Conservation (phyloP, 2,113 vertebrate species). For the Perccottus glenii region DNA sequence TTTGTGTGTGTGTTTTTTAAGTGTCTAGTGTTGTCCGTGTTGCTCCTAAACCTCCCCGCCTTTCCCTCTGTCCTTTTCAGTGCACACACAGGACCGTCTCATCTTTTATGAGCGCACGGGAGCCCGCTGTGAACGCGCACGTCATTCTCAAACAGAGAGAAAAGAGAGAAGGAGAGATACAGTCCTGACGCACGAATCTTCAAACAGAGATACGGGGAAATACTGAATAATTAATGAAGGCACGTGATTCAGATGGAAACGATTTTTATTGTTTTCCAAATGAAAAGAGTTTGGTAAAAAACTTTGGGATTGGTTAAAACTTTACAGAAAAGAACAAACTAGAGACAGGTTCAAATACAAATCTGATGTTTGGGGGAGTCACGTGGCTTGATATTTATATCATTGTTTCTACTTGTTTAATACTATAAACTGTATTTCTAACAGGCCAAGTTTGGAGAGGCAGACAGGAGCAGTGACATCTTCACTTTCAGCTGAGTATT, state of each 20-base stretch:
- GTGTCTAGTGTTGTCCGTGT: too few relatives aligned
- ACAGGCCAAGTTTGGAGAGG: too few relatives aligned
- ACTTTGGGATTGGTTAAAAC: background rate
- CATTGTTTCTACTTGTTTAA: too few relatives aligned
- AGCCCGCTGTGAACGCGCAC: slow-evolving; percentile 5
- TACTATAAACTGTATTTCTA: too few relatives aligned
- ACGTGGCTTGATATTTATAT: too few relatives aligned
- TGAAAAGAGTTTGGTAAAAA: background rate
- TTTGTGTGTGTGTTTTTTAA: background rate
- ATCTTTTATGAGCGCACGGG: slow-evolving; percentile 6
- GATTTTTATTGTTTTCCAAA: background rate
- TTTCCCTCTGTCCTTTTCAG: background rate
- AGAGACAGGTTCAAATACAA: background rate
- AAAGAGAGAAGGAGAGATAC: background rate
- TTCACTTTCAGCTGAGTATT: too few relatives aligned
- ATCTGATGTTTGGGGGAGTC: too few relatives aligned
- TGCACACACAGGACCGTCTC: background rate
- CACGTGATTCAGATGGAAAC: background rate
- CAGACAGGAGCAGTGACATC: too few relatives aligned
- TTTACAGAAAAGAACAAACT: background rate
- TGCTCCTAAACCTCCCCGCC: background rate
- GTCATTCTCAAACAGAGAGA: slow-evolving; percentile 4
- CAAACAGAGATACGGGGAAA: background rate
- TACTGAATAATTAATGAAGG: background rate
- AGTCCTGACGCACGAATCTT: background rate